Evolutionary conservation across 2,888 invertebrate species (phyloP).

Genomic region (Heteromurus nitidus): DNA sequence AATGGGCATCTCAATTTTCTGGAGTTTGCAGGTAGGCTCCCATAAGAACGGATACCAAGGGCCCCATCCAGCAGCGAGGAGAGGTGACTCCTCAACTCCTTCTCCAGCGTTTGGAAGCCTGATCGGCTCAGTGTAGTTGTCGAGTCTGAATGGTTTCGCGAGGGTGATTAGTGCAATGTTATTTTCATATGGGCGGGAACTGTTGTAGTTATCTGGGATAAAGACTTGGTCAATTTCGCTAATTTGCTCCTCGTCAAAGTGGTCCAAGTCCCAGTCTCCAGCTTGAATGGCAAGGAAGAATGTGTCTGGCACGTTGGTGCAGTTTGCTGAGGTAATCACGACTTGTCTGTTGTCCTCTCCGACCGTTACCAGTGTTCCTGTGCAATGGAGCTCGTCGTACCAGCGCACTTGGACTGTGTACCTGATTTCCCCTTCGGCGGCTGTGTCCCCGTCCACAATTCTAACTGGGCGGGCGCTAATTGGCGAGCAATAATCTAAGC

Average conservation of each 20-base stretch:
- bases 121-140: background rate
- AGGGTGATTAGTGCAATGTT: background rate
- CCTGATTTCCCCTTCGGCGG: no score
- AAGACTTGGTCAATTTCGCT: background rate
- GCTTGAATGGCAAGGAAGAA: background rate
- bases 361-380: no score
- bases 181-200: background rate
- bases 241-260: background rate
- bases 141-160: background rate
- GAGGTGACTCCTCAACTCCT: background rate
- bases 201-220: background rate
- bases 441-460: no score
- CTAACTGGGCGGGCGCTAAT: no score
- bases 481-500: no score
- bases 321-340: no score
- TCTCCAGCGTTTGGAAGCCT: background rate
- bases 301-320: no score
- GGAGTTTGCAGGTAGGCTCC: background rate
- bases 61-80: background rate
- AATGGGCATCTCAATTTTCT: background rate
- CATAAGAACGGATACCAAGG: background rate
- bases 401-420: no score
- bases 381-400: no score
- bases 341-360: no score
- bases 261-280: background rate